phyloP scores from a whole-genome alignment of 1,140 invertebrate species.

The Diploscapter pachys region DNA sequence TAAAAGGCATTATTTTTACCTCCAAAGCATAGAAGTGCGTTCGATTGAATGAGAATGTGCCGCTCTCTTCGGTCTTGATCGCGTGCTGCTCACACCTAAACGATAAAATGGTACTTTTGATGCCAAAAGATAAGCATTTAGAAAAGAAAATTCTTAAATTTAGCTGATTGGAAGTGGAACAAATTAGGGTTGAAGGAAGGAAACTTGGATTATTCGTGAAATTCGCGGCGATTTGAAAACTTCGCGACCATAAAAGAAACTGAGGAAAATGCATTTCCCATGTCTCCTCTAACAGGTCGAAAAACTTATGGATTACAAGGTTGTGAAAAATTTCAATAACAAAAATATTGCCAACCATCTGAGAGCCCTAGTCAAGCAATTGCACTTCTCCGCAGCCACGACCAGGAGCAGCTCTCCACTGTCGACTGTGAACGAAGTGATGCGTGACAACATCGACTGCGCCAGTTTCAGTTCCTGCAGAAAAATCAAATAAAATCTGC shows the following conservation, averaged over 20 bases:
- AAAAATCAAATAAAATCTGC: not conserved
- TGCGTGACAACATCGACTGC: not conserved
- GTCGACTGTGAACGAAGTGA: not conserved
- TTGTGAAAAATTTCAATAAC: too few relatives aligned
- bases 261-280: too few relatives aligned
- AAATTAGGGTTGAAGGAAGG: too few relatives aligned
- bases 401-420: conserved; percentile 13
- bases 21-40: conserved; percentile 6
- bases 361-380: conserved; percentile 64
- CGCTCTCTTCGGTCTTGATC: not conserved
- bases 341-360: conserved; percentile 56
- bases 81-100: conserved; percentile 17
- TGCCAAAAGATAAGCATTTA: too few relatives aligned
- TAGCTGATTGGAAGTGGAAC: too few relatives aligned
- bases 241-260: too few relatives aligned
- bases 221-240: too few relatives aligned
- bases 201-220: too few relatives aligned
- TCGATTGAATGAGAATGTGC: not conserved
- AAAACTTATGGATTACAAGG: too few relatives aligned
- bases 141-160: too few relatives aligned
- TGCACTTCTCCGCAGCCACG: conserved; percentile 53
- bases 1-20: conserved; percentile 51
- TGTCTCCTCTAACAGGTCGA: too few relatives aligned
- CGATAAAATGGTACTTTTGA: too few relatives aligned
- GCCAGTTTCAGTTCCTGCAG: conserved; percentile 10